Percentiles rank a stretch among this genome's conserved stretches.
These are phyloP conservation scores for Stigmatopora nigra DNA, from an alignment of 2,113 vertebrate genomes.

Conservation along the genomic window DNA sequence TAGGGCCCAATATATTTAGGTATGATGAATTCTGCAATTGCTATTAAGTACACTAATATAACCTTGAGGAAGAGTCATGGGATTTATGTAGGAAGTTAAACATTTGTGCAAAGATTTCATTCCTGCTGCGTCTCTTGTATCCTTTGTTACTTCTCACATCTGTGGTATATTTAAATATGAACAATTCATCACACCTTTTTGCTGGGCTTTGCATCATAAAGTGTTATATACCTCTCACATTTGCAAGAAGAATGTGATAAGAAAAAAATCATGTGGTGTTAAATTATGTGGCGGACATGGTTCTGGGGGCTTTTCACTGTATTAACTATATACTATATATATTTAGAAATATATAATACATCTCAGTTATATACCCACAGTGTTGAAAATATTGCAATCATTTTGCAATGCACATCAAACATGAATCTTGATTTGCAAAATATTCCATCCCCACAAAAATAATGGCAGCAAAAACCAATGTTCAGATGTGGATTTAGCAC, in stretches of 20 bases:
- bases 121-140: neutral
- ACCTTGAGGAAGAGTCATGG: neutral
- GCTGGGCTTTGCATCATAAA: slow-evolving; percentile 1
- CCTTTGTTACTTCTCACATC: neutral
- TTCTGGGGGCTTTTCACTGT: neutral
- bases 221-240: slow-evolving; percentile 3
- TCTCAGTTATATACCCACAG: too few species aligned
- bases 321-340: neutral
- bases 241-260: neutral
- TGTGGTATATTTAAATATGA: neutral
- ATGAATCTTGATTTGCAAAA: too few species aligned
- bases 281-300: neutral
- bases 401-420: too few species aligned
- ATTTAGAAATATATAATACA: too few species aligned
- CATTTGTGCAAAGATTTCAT: too few species aligned
- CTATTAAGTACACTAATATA: neutral
- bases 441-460: too few species aligned
- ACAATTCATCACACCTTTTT: slow-evolving; percentile 6
- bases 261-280: neutral
- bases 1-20: neutral
- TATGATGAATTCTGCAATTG: neutral
- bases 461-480: too few species aligned
- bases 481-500: too few species aligned
- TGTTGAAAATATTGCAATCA: too few species aligned
- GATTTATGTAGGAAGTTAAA: neutral